phyloP scores from a whole-genome alignment of 1,140 invertebrate species.

The Macrobrachium rosenbergii region DNA sequence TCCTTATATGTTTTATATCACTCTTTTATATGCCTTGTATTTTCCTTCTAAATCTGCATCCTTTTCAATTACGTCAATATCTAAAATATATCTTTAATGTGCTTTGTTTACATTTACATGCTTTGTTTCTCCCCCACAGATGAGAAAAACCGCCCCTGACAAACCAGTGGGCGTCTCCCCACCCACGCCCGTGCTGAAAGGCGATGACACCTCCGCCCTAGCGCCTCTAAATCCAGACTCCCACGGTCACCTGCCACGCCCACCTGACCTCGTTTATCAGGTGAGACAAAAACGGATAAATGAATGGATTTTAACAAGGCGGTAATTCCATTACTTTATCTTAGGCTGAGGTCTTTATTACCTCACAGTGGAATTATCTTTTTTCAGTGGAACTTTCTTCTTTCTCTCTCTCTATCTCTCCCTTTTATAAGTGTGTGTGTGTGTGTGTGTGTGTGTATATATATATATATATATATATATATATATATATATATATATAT shows the following conservation, averaged over 20 bases:
- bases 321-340: too few species aligned
- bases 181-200: slow-evolving; percentile 55
- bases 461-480: too few species aligned
- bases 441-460: too few species aligned
- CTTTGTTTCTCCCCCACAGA: neutral
- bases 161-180: slow-evolving; percentile 42
- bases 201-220: slow-evolving; percentile 49
- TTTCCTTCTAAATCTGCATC: neutral
- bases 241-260: slow-evolving; percentile 36
- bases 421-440: too few species aligned
- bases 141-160: slow-evolving; percentile 40
- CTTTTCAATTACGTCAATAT: neutral
- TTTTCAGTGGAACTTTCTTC: neutral
- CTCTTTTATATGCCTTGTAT: neutral
- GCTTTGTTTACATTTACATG: neutral
- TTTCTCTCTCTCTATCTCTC: neutral
- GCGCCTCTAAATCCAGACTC: slow-evolving; percentile 42
- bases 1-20: neutral
- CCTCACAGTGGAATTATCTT: neutral
- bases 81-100: neutral
- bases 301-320: too few species aligned
- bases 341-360: neutral
- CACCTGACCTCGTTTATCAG: slow-evolving; percentile 55
- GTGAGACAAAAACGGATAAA: neutral
- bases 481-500: neutral